Conservation (phyloP, 2,113 vertebrate genomes). For the Ardeotis arabs region DNA sequence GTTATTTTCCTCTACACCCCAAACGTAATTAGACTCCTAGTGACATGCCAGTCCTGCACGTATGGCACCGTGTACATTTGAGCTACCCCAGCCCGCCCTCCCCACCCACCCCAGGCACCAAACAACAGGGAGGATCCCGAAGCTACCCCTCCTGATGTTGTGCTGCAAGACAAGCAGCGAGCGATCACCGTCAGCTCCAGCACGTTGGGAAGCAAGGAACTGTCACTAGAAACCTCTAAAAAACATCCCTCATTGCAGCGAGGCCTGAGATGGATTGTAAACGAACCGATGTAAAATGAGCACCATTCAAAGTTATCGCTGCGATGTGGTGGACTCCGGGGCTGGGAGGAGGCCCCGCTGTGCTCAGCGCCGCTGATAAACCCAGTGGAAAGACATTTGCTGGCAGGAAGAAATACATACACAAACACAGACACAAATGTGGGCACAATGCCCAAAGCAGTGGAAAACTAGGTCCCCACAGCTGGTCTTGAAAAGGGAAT, state of each 20-base stretch:
- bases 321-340: accelerated
- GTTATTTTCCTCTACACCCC: background rate
- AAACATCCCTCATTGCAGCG: background rate
- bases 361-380: background rate
- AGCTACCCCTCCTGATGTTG: background rate
- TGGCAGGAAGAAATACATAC: background rate
- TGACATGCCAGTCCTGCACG: background rate
- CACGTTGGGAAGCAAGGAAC: background rate
- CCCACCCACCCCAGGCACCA: background rate
- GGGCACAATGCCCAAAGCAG: background rate
- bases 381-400: background rate
- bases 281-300: accelerated
- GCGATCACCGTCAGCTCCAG: background rate
- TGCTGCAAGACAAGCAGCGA: background rate
- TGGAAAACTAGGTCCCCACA: background rate
- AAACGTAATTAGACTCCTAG: background rate
- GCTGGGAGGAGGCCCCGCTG: background rate
- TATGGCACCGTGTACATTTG: accelerated
- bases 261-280: background rate
- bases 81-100: background rate
- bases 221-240: background rate
- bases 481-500: background rate
- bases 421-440: background rate
- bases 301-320: background rate
- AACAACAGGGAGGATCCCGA: background rate